phyloP scores from a whole-genome alignment of 1,140 invertebrate genomes.

The Brachionus rotundiformis region DNA sequence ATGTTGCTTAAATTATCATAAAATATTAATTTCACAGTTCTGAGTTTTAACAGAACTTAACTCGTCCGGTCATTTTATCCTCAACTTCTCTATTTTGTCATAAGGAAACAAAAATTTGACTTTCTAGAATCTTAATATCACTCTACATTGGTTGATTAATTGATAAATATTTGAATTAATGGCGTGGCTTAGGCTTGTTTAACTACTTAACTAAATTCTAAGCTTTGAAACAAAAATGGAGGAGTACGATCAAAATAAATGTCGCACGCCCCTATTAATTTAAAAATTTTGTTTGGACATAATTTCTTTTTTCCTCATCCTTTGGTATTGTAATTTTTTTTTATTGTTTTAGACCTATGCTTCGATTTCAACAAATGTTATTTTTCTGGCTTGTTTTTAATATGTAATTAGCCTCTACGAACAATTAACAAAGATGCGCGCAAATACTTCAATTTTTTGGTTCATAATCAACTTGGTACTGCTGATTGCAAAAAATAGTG shows the following conservation, averaged over 20 bases:
- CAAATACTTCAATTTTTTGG: background rate
- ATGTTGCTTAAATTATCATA: background rate
- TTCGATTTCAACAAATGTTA: background rate
- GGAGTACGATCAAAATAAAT: background rate
- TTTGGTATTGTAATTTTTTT: no score
- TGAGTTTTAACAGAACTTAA: background rate
- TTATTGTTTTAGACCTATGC: background rate
- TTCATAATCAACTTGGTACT: background rate
- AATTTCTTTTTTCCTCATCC: background rate
- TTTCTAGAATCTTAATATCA: background rate
- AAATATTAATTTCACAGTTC: background rate
- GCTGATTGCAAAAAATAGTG: background rate
- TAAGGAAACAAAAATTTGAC: conserved; percentile 21
- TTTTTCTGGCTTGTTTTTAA: background rate
- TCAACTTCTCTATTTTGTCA: background rate
- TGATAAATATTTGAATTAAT: conserved; percentile 46
- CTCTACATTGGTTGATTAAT: background rate
- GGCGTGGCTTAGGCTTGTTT: conserved; percentile 35
- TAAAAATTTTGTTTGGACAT: background rate
- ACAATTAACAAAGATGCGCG: background rate
- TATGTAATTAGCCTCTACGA: background rate
- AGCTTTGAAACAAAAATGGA: conserved; percentile 34
- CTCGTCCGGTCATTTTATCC: background rate
- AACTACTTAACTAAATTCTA: conserved; percentile 19
- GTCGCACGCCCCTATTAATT: conserved; percentile 45